Evolutionary conservation across 2,888 invertebrate species (phyloP), one percentile per base, ranked within the genome.

Genomic region (Sialis lutaria): DNA sequence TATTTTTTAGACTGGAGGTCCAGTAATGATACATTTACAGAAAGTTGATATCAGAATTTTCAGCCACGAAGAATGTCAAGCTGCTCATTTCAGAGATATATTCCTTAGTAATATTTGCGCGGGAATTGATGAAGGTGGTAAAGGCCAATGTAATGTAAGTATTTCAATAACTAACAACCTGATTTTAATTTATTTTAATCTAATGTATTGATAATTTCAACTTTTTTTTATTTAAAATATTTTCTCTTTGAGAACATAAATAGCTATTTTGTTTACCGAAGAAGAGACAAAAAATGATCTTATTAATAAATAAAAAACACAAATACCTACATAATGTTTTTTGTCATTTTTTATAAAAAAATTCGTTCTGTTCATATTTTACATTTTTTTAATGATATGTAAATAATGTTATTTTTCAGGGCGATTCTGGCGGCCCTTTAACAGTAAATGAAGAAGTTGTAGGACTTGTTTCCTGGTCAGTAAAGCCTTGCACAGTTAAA

Each of bases 61-160:
- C 44, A 57, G 59, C 6, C 59, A 64, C 46, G 56, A 54, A 8
- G 63, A 64, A 48, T 66, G 66, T 49, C 57, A 56, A 12, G 47
- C 50, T 3, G 58, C 57, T 0, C 63, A 65, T 48, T 51, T 56
- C 32, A 49, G 53, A 0, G 52, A 55, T 45, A 54, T 61, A n/a
- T 58, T 62, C 49, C 37, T 47, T 3, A 60, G 57, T 6, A 63
- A 64, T 49, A 56, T 67, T 31, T 67, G 67, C 50, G 67, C 65
- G 1, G 66, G 65, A 2, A 55, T 64, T 6, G 57, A 60, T 1
- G 61, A 60, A 42, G 67, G 67, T 6, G 64, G 66, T 3, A 63
- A 58, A 49, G 67, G 67, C 1, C 66, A 67, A 47, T 67, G 67
- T 50, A 64, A 59, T 45, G 55, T 55, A 48, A 52, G 55, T 48